Conservation (phyloP, 1,140 invertebrate species). For the Solenopsis fugax region DNA sequence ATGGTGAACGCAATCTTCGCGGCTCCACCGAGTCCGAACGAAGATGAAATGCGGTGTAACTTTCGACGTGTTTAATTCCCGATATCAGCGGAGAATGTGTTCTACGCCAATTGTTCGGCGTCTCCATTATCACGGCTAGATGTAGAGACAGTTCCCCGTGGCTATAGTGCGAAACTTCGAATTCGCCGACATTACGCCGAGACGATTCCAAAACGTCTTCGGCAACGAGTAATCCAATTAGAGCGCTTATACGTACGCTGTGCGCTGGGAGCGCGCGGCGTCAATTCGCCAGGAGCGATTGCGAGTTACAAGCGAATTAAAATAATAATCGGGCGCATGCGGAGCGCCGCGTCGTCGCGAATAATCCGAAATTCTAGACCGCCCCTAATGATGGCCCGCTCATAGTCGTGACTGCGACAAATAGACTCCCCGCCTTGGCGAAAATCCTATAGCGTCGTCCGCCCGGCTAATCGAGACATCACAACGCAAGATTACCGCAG, state of each 20-base stretch:
- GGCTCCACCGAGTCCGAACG: background rate
- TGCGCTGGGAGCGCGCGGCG: background rate
- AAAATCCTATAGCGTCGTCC: conserved; percentile 25
- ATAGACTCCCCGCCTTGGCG: conserved; percentile 37
- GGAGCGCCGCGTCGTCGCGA: background rate
- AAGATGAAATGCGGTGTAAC: conserved; percentile 17
- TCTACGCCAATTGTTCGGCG: background rate
- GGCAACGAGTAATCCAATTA: conserved; percentile 46
- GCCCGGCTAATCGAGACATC: conserved; percentile 45
- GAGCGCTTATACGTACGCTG: background rate
- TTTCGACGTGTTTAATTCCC: conserved; percentile 17
- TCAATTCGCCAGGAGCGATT: conserved; percentile 25
- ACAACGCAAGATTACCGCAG: conserved; percentile 37
- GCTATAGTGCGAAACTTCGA: background rate
- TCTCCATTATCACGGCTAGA: background rate
- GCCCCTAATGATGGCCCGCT: conserved; percentile 48
- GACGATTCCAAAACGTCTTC: background rate
- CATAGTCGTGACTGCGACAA: conserved; percentile 60
- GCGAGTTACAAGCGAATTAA: conserved; percentile 29
- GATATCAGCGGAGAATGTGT: background rate
- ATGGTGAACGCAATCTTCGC: background rate
- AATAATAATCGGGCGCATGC: conserved; percentile 51
- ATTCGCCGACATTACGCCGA: background rate
- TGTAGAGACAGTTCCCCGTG: background rate
- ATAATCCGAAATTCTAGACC: conserved; percentile 53